A percentile compares a stretch with the other conserved stretches of the same genome.
Evolutionary conservation across 2,888 invertebrate genomes (phyloP).

Genomic region (Dryocosmus kuriphilus): DNA sequence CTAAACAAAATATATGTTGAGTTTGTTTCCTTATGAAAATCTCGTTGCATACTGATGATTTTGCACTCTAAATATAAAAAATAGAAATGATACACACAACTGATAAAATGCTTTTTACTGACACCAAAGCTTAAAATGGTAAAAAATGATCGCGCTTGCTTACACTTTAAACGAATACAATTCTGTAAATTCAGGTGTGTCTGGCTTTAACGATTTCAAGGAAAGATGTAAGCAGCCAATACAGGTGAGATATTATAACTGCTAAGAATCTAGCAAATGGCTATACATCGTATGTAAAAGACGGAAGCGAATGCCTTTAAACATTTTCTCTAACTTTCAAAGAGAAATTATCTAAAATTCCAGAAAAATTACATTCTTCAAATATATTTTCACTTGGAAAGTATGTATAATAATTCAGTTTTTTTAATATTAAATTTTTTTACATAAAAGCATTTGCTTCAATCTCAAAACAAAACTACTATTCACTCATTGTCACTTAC

Average conservation of each 20-base stretch:
- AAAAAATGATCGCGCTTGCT: conserved; percentile 24
- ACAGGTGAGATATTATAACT: neutral
- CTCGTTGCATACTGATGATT: conserved; percentile 17
- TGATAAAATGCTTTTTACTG: neutral
- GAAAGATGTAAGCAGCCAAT: conserved; percentile 14
- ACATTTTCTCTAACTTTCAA: neutral
- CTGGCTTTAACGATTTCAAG: conserved; percentile 18
- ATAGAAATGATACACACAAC: conserved; percentile 11
- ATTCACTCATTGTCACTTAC: conserved; percentile 11
- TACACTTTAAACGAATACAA: conserved; percentile 15
- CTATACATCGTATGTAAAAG: neutral
- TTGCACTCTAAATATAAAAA: neutral
- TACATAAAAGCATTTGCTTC: conserved; percentile 7
- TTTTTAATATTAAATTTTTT: too few species aligned
- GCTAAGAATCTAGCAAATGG: neutral
- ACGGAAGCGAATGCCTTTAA: neutral
- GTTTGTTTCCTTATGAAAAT: neutral
- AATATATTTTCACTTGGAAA: neutral
- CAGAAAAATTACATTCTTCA: neutral
- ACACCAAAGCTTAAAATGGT: neutral
- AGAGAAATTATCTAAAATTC: neutral
- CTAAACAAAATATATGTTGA: conserved; percentile 10
- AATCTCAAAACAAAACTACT: neutral
- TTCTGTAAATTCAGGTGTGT: neutral
- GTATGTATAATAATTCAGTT: neutral